Conservation (phyloP, 2,113 vertebrate genomes). For the Equus przewalskii region DNA sequence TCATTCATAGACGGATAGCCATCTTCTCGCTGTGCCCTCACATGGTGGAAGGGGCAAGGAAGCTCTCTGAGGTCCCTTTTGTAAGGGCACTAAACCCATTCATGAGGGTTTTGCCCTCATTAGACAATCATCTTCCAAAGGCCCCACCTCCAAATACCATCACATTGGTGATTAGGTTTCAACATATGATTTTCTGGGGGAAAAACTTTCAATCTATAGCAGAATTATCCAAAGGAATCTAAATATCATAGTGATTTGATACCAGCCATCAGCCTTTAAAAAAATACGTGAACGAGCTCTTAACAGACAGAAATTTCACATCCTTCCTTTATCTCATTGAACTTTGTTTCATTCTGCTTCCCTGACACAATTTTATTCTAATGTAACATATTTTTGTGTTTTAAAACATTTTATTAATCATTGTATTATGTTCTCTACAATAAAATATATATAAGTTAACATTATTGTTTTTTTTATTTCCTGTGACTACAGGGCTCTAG, state of each 20-base stretch:
- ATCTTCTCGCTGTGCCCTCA: background rate
- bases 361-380: conserved; percentile 9
- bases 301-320: background rate
- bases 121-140: background rate
- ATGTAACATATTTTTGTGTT: conserved; percentile 37
- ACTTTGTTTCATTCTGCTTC: conserved; percentile 5
- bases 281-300: background rate
- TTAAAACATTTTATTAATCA: conserved; percentile 51
- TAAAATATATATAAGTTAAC: background rate
- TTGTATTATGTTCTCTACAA: background rate
- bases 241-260: conserved; percentile 17
- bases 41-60: background rate
- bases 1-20: background rate
- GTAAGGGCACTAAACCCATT: background rate
- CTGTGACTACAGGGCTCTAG: background rate
- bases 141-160: background rate
- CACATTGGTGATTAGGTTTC: background rate
- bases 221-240: conserved; percentile 24
- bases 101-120: background rate
- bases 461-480: conserved; percentile 44
- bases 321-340: background rate
- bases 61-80: background rate
- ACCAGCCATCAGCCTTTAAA: background rate
- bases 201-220: background rate
- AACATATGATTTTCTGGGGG: background rate